A percentile compares a stretch with the other conserved stretches of the same genome.
These are phyloP conservation scores for Bellardia pandia DNA, from an alignment of 2,888 invertebrate genomes.

Conservation along the genomic window DNA sequence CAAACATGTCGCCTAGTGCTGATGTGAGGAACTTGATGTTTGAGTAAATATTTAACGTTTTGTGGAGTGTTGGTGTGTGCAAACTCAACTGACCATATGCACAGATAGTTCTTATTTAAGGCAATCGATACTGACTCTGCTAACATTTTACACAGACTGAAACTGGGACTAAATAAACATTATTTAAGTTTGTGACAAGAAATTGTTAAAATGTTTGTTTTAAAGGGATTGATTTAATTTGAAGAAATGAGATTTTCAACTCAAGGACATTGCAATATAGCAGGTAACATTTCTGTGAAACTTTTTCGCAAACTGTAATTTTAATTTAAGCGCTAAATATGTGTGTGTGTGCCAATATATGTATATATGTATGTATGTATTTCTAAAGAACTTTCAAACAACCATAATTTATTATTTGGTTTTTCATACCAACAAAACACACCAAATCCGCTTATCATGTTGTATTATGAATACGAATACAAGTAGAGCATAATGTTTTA, in stretches of 20 bases:
- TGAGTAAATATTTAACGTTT: not conserved
- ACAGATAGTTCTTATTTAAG: not conserved
- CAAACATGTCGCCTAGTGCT: conserved; percentile 45
- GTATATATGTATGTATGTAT: not conserved
- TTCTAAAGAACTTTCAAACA: conserved; percentile 39
- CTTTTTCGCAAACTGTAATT: conserved; percentile 5
- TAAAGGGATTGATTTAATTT: conserved; percentile 11
- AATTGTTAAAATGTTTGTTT: conserved; percentile 15
- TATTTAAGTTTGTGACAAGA: conserved; percentile 22
- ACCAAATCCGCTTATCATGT: conserved; percentile 51
- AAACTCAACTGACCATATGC: conserved; percentile 9
- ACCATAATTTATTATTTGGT: conserved; percentile 22
- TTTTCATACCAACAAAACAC: not conserved
- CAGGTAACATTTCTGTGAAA: conserved; percentile 26
- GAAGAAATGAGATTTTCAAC: not conserved
- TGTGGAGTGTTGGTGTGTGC: conserved; percentile 1
- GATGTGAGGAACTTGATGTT: conserved; percentile 2
- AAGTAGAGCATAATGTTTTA: conserved; percentile 33
- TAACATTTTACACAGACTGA: not conserved
- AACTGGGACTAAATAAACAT: not conserved
- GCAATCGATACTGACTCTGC: not conserved
- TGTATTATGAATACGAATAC: not conserved
- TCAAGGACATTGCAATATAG: not conserved
- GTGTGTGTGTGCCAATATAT: not conserved
- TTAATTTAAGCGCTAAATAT: not conserved